phyloP scores from a whole-genome alignment of 2,113 vertebrate species.

The Corydoras sp. region DNA sequence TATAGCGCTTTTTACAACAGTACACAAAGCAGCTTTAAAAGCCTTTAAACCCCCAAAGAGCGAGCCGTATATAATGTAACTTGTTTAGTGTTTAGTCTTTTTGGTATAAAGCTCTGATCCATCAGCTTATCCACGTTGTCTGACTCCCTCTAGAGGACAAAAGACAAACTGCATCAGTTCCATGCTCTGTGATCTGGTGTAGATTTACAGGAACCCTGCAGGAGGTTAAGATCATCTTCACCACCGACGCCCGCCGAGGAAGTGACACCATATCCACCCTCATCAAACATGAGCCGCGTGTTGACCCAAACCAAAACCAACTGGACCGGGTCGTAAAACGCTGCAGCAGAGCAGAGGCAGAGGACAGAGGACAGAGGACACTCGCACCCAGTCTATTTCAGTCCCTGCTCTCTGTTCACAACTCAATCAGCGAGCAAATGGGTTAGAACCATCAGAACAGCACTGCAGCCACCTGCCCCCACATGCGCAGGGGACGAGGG shows the following conservation, averaged over 20 bases:
- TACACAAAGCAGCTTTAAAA: too few relatives aligned
- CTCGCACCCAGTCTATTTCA: constrained; percentile 14
- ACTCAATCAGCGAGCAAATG: constrained; percentile 9
- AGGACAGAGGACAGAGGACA: neutral
- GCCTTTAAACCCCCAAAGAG: too few relatives aligned
- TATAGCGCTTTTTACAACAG: too few relatives aligned
- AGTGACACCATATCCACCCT: neutral
- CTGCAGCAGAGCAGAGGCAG: neutral
- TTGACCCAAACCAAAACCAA: too few relatives aligned
- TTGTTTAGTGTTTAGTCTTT: too few relatives aligned
- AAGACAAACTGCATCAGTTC: neutral
- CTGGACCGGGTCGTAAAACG: too few relatives aligned
- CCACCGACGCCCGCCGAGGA: neutral
- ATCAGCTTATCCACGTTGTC: neutral
- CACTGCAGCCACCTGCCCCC: constrained; percentile 11
- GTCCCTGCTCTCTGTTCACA: constrained; percentile 13
- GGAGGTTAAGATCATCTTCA: neutral
- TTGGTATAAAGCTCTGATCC: too few relatives aligned
- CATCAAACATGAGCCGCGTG: neutral
- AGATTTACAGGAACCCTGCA: neutral
- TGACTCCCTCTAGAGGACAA: constrained; percentile 33
- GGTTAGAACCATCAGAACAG: constrained; percentile 17
- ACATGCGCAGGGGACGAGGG: too few relatives aligned
- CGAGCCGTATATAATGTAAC: too few relatives aligned
- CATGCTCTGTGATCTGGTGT: too few relatives aligned